Base-by-base conservation (phyloP, 2,888 invertebrate species). In the Fissipunctia ypsillon region DNA sequence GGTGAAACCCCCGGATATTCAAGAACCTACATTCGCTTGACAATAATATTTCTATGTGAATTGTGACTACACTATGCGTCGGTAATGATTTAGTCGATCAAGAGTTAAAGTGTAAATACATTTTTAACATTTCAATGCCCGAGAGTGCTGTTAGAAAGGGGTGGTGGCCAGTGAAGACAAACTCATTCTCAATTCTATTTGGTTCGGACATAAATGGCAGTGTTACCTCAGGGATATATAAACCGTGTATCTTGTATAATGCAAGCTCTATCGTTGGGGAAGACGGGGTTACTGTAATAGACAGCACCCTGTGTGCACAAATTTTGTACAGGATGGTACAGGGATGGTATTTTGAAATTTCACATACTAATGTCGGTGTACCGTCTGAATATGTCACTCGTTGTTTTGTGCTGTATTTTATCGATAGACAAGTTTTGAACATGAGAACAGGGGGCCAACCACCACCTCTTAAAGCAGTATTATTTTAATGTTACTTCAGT, bases 101-200 rank as follows among this genome's bases (percentile, higher is more conserved):
- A 68, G 48, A 64, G 16, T 38, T 43, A 22, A 43, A 81, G 31
- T 4, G 35, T 64, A 60, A 54, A 76, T 80, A 82, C 56, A 82
- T 68, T 45, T 38, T 71, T 71, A 77, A 82, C 71, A 80, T 71
- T 56, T 77, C 71, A 82, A 80, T 80, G 38, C 83, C 50, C 67
- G 19, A 63, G 57, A 56, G 80, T 71, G 43, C 38, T n/a, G 64
- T 81, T 59, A 41, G 19, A 12, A 5, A 56, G 38, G 45, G 35
- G 25, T n/a, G 63, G n/a, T 61, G 22, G 63, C 28, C 52, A 65
- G 63, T 22, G 50, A 59, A 71, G 50, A 69, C 45, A 35, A 61
- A 52, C 82, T 82, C 78, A 80, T 80, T 72, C 59, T 41, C 78
- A 65, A 82, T 80, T 80, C 80, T 78, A 68, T 80, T 80, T 80